Conservation (phyloP, 2,888 invertebrate species). For the Siphlonurus alternatus region DNA sequence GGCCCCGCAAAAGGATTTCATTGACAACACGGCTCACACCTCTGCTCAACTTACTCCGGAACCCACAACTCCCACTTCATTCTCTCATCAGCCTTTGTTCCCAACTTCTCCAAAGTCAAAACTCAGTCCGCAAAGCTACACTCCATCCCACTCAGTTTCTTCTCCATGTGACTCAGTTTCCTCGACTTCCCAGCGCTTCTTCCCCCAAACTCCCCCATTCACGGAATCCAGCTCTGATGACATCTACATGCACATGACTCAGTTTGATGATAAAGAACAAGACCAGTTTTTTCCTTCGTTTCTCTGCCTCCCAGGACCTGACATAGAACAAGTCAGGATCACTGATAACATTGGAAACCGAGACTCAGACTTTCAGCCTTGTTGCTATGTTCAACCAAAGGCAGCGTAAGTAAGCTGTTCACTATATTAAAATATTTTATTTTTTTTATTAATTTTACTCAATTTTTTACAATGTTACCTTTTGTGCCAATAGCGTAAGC, state of each 20-base stretch:
- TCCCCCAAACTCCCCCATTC: background rate
- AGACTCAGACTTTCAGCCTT: background rate
- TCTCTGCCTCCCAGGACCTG: background rate
- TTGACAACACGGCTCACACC: background rate
- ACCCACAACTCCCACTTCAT: background rate
- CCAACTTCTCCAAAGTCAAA: background rate
- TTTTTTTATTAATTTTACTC: no score
- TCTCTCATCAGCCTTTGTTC: background rate
- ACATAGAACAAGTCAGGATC: no score
- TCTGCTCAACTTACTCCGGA: background rate
- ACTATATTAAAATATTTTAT: no score
- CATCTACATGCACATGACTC: background rate
- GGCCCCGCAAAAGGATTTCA: background rate
- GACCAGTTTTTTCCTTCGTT: background rate
- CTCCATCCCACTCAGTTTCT: no score
- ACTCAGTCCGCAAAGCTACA: background rate
- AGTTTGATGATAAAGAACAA: background rate
- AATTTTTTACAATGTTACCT: no score
- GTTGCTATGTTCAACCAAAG: no score
- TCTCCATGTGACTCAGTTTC: background rate
- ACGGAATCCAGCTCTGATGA: background rate
- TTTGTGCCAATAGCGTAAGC: no score
- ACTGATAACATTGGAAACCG: background rate
- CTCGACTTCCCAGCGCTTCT: background rate
- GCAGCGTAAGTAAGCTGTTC: no score